Base-by-base conservation (phyloP, 2,797 vertebrate genomes). In the Pseudomugil tenellus region DNA sequence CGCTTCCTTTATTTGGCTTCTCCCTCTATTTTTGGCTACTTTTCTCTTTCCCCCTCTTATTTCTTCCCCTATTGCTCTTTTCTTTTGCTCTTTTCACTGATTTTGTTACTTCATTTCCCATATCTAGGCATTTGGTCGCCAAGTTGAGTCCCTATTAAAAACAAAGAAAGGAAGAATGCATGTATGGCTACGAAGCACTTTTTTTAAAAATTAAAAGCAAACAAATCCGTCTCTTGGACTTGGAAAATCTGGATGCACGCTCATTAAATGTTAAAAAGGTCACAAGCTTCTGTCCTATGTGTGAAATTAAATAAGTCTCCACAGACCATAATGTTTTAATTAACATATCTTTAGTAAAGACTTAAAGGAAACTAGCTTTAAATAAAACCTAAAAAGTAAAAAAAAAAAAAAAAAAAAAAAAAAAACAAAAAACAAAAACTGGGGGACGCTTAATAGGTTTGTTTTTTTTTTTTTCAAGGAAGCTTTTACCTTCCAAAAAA, bases 61-160 rank as follows among this genome's bases (percentile, higher is more conserved):
- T 53, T 49, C 16, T 55, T 57, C 23, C 25, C 25, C 1, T 46
- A 13, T 10, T 2, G 3, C 23, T 41, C 31, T 58, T 56, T 66
- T 39, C 32, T 41, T 26, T 28, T 63, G 23, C 37, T 64, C 16
- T 46, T 29, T 16, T 58, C 59, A 29, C 21, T 11, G 28, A 16
- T 17, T 70, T 11, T 46, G 26, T 39, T 19, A 19, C 0, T 55
- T 51, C 4, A 35, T 56, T 75, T 74, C 43, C 3, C 2, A 58
- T 54, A 51, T 32, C 56, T 67, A 87, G 60, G 82, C 77, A 65
- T 87, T 46, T 62, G 21, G 41, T 58, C 75, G 3, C 41, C 80
- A 85, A 61, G 25, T 78, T 72, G 12, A 51, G 37, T 59, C 26
- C 26, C 19, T 16, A 1, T 29, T 46, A 14, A 60, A 26, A 56